Base-by-base conservation (phyloP, 30 jellyfish, hydroid and myxozoan species). In the Pelagia noctiluca region DNA sequence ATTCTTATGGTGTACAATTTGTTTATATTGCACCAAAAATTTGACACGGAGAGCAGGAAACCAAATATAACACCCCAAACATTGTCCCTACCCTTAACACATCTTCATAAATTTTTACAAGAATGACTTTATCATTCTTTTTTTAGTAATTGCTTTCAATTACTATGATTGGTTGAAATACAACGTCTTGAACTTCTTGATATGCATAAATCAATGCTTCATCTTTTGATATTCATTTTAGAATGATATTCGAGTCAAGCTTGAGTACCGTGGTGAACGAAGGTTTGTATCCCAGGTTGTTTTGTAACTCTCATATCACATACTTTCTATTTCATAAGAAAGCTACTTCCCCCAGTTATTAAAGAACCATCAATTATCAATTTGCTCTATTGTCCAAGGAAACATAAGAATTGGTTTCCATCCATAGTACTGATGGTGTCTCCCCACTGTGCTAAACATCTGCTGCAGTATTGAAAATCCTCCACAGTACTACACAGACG, bases 181-280 rank as follows among this genome's bases (percentile, higher is more conserved):
- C 12, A 42, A 8, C 8, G 12, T 42, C 16, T 42, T 16, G 16
- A 42, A 42, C 16, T 42, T 7, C 7, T 4, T 42, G 57, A 42
- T 4, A 42, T 42, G 57, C 12, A 16, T 42, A 4, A 18, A 37
- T 3, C 18, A 22, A 0, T 3, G 10, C 11, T 50, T 1, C 18
- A 34, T 34, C 28, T 52, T 4, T 52, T 75, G n/a, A n/a, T n/a
- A n/a, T n/a, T n/a, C n/a, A 32, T 77, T 69, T 13, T 38, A 87
- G 96, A 78, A 48, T 67, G 96, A 87, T 70, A 81, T 87, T 50
- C 91, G 96, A 23, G 96, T 87, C 52, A 87, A 87, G 76, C 80
- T 87, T 37, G 96, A 87, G 42, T 87, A 48, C 63, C 96, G 78
- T 35, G 96, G 91, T 28, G 96, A 87, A 68, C 36, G 96, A 69